Evolutionary conservation across 2,888 invertebrate species (phyloP).

Genomic region (Gari tellinella): DNA sequence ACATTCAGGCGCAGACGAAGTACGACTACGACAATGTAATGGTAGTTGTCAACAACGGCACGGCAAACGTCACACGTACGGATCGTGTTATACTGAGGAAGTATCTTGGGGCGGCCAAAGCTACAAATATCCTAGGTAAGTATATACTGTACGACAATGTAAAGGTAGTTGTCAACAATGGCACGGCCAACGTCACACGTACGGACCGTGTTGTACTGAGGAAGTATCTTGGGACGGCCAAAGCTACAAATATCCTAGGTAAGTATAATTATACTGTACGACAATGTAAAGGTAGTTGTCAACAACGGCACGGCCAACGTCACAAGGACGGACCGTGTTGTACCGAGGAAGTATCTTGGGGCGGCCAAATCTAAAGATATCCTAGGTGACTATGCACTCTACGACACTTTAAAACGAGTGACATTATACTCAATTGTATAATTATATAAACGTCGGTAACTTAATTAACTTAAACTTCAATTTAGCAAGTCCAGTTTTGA

Average conservation of each 20-base stretch:
- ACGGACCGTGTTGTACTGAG: background rate
- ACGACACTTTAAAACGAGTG: too few relatives aligned
- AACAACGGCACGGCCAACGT: constrained; percentile 12
- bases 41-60: constrained; percentile 9
- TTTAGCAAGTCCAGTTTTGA: too few relatives aligned
- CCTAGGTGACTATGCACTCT: too few relatives aligned
- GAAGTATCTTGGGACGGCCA: constrained; percentile 10
- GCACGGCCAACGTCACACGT: constrained; percentile 2
- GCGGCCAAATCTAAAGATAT: constrained; percentile 10
- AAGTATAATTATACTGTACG: too few relatives aligned
- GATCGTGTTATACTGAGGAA: background rate
- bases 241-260: constrained; percentile 23
- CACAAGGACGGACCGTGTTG: background rate
- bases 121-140: constrained; percentile 24
- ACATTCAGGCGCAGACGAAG: constrained; percentile 19
- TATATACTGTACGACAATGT: background rate
- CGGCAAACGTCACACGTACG: background rate
- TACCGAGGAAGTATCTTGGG: constrained; percentile 12
- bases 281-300: background rate
- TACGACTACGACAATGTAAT: constrained; percentile 3
- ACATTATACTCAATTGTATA: too few relatives aligned
- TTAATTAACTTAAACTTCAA: too few relatives aligned
- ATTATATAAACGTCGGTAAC: too few relatives aligned
- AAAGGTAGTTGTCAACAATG: constrained; percentile 4
- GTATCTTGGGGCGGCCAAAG: constrained; percentile 5